Evolutionary conservation across 2,113 vertebrate species (phyloP).

Genomic region (Balaenoptera acutorostrata): DNA sequence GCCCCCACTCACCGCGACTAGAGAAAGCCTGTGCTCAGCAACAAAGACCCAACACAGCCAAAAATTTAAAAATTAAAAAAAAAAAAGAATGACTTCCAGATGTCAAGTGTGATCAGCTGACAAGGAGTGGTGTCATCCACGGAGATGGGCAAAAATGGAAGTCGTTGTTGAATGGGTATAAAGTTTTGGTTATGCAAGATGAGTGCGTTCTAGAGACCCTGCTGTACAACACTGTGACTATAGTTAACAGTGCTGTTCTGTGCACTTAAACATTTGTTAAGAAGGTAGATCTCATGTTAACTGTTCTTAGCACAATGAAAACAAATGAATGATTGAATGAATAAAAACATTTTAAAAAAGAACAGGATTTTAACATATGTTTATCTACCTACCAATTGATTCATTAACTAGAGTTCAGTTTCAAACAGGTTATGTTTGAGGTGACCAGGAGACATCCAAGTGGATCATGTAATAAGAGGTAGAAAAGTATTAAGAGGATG

Average conservation of each 20-base stretch:
- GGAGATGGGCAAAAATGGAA: background rate
- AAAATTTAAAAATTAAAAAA: no score
- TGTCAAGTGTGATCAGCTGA: background rate
- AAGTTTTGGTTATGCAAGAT: background rate
- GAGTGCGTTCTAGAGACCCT: no score
- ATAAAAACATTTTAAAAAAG: background rate
- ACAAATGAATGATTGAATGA: background rate
- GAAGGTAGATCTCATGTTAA: background rate
- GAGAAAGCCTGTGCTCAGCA: no score
- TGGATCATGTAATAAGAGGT: background rate
- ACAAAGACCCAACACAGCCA: no score
- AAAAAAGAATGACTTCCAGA: background rate
- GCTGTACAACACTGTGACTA: no score
- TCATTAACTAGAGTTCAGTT: background rate
- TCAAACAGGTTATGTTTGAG: background rate
- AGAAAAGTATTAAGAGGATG: background rate
- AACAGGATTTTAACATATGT: background rate
- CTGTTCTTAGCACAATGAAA: background rate
- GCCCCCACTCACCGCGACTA: no score
- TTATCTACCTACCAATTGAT: background rate
- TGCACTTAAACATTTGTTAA: background rate
- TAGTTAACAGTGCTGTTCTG: background rate
- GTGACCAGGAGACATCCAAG: background rate
- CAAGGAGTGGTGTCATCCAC: no score
- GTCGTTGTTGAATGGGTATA: background rate